Evolutionary conservation across 2,113 vertebrate genomes (phyloP).

Genomic region (Ochotona princeps): DNA sequence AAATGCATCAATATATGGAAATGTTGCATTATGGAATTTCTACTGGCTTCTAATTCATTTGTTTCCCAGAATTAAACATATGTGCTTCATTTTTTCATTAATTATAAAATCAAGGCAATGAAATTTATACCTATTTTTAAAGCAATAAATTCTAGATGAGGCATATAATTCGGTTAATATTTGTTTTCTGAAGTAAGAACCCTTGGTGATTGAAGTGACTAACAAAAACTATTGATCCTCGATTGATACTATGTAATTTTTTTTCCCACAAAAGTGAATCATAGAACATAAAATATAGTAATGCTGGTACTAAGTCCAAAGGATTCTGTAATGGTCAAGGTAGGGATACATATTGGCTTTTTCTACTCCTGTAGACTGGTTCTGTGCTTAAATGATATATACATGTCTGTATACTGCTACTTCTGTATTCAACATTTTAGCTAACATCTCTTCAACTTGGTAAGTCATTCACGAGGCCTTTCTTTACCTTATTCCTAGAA

Average conservation of each 20-base stretch:
- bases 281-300: slow-evolving; percentile 31
- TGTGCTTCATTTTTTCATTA: slow-evolving; percentile 28
- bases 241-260: slow-evolving; percentile 31
- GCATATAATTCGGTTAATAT: slow-evolving; percentile 32
- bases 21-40: not conserved
- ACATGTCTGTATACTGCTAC: slow-evolving; percentile 18
- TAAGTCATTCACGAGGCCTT: slow-evolving; percentile 26
- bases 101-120: slow-evolving; percentile 32
- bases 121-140: slow-evolving; percentile 13
- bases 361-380: not conserved
- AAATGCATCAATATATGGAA: slow-evolving; percentile 53
- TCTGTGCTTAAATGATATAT: slow-evolving; percentile 27
- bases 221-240: slow-evolving; percentile 16
- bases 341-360: slow-evolving; percentile 2
- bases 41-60: slow-evolving; percentile 62
- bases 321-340: slow-evolving; percentile 37
- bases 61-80: slow-evolving; percentile 59
- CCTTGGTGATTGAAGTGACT: slow-evolving; percentile 60
- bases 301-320: not conserved
- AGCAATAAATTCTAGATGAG: not conserved
- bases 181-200: slow-evolving; percentile 47
- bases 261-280: slow-evolving; percentile 12
- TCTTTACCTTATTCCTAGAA: slow-evolving; percentile 57
- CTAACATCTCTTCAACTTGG: slow-evolving; percentile 34
- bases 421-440: slow-evolving; percentile 49